Conservation (phyloP, 1,140 invertebrate genomes). For the Zaprionus inermis region DNA sequence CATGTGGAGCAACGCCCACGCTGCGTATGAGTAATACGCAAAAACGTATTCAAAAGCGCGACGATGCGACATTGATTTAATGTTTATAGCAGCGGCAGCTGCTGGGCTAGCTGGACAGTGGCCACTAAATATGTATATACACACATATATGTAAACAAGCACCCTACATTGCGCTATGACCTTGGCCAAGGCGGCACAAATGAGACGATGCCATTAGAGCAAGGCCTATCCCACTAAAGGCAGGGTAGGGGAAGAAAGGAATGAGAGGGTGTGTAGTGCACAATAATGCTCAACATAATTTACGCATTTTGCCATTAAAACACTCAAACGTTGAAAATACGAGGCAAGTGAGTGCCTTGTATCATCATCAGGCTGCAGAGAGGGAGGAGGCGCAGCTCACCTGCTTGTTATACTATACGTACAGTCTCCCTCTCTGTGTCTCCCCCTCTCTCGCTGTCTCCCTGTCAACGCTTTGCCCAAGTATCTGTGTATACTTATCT, state of each 20-base stretch:
- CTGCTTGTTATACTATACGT: constrained; percentile 5
- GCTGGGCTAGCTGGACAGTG: constrained; percentile 19
- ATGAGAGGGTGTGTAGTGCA: constrained; percentile 43
- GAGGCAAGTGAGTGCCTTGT: constrained; percentile 11
- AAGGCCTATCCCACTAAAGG: constrained; percentile 13
- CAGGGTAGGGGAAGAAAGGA: background rate
- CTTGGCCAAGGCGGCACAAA: constrained; percentile 33
- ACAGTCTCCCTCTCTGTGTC: background rate
- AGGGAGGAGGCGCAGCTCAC: constrained; percentile 10
- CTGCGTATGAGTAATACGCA: constrained; percentile 74
- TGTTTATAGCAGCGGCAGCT: constrained; percentile 40
- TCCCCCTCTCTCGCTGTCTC: background rate
- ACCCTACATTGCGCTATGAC: constrained; percentile 36
- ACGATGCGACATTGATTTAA: constrained; percentile 77
- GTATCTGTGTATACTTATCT: constrained; percentile 57
- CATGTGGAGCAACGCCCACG: constrained; percentile 40
- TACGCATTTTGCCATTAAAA: constrained; percentile 81
- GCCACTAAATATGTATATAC: constrained; percentile 2
- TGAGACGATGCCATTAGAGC: constrained; percentile 60
- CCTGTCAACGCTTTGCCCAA: background rate
- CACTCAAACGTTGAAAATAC: constrained; percentile 53
- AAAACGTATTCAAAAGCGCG: constrained; percentile 69
- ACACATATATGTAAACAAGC: constrained; percentile 27
- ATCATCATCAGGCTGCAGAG: constrained; percentile 11
- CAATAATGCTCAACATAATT: constrained; percentile 76